Percentiles rank a stretch among this genome's conserved stretches.
These are phyloP conservation scores for Mythimna pallens DNA, from an alignment of 2,888 invertebrate species.

Conservation along the genomic window DNA sequence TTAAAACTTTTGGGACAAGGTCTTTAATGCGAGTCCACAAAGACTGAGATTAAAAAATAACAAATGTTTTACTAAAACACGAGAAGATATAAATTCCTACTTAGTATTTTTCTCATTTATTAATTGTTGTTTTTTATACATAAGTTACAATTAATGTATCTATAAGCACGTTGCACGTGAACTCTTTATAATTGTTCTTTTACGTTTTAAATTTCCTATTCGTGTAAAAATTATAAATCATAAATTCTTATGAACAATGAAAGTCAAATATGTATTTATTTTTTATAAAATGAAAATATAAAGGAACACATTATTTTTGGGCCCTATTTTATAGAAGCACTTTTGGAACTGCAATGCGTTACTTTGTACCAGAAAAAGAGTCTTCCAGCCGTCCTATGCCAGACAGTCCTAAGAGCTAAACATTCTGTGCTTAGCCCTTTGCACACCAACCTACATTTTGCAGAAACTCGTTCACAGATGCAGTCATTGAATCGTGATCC, in stretches of 20 bases:
- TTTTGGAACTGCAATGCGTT: neutral
- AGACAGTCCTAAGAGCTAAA: too few relatives aligned
- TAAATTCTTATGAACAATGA: neutral
- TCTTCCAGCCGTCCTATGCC: too few relatives aligned
- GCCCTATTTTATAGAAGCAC: neutral
- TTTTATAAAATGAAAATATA: neutral
- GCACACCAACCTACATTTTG: neutral
- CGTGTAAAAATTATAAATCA: neutral
- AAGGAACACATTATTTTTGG: neutral
- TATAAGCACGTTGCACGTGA: neutral
- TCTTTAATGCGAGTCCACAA: conserved; percentile 15
- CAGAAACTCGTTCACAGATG: neutral
- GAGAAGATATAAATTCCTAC: neutral
- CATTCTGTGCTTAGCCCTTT: too few relatives aligned
- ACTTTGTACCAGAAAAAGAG: neutral
- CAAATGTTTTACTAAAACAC: conserved; percentile 19
- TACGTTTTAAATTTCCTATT: conserved; percentile 14
- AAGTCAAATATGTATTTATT: neutral
- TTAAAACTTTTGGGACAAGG: conserved; percentile 18
- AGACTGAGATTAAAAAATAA: conserved; percentile 47
- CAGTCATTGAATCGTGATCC: too few relatives aligned
- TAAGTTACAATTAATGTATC: conserved; percentile 2
- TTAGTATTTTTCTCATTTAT: conserved; percentile 7
- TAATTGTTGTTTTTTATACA: conserved; percentile 11
- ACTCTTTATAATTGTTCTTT: neutral